Base-by-base conservation (phyloP, 1,140 invertebrate species). In the Musca vetustissima region DNA sequence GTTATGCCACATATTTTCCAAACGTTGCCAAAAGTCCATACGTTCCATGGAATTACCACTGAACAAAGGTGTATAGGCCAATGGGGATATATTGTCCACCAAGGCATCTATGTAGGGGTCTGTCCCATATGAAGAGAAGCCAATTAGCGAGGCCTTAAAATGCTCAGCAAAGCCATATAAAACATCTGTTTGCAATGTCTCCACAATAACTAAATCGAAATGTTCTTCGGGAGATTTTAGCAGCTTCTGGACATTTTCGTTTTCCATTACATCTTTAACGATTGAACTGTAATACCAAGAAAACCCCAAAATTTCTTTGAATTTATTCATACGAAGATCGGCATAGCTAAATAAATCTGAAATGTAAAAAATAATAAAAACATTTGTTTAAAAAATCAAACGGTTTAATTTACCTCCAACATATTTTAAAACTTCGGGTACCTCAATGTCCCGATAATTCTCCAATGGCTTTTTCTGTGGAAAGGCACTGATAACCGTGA, bases 11-110 rank as follows among this genome's bases (percentile, higher is more conserved):
- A 78, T 65, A 71, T 87, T 87, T 28, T 72, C 50, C 2, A 83
- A 19, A 22, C 86, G 75, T 69, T 87, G 73, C 14, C 15, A 70
- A 59, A 84, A 84, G 19, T 70, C 82, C 85, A 87, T 86, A 0
- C 74, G 70, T 57, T 79, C 80, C 0, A 77, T 73, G 36, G 77
- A 75, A 0, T 68, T 55, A 0, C 74, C 64, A 1, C 79, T 81
- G 0, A 76, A 48, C 8, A 82, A 53, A 0, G 83, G 81, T 3
- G 75, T 74, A 52, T 83, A 85, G 6, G 84, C 80, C 2, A 73
- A 7, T 0, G 80, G 78, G 2, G 75, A 72, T 36, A 77, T 75
- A 70, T 84, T 85, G 1, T 77, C 83, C 4, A 84, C 79, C 17
- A 83, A 53, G 19, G 78, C 71, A 50, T 79, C 77, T 13, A 76